Base-by-base conservation (phyloP, 1,140 invertebrate genomes). In the Drosophila varians region DNA sequence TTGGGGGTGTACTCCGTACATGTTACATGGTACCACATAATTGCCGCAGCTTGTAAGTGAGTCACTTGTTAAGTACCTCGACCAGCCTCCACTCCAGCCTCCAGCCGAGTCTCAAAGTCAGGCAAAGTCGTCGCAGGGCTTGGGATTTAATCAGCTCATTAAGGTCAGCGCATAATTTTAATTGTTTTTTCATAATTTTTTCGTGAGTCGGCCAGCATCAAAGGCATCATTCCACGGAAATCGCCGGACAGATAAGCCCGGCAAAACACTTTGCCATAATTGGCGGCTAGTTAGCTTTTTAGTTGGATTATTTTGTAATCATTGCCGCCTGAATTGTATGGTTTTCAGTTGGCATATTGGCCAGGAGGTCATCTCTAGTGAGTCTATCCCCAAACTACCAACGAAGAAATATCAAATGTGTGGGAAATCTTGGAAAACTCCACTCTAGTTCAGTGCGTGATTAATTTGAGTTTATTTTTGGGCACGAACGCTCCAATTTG, bases 391-490 rank as follows among this genome's bases (percentile, higher is more conserved):
- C 16, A 16, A 14, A 14, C 55, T 61, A 12, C 58, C 60, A 70
- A 53, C 45, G 68, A 51, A 65, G 8, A 18, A 74, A 71, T 62
- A 6, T 11, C 34, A 45, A 25, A 16, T 74, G 51, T 87, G 82
- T 86, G 82, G 82, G 82, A 78, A 78, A n/a, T n/a, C n/a, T n/a
- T n/a, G n/a, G n/a, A n/a, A 61, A 65, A 76, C 66, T 53, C 31
- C 11, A 12, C 26, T 43, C 40, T 45, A 53, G 47, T 23, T 48
- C 40, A 19, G 62, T 31, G 65, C 55, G 56, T 82, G 82, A 86
- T 86, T 86, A 82, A 86, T 86, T 86, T 74, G 64, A 71, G 79
- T 77, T 74, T 87, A 87, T 87, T 87, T 86, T 68, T 66, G 53
- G 64, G 64, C 64, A 68, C 54, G 51, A 60, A 61, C 72, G 65